Evolutionary conservation across 1,140 invertebrate species (phyloP).

Genomic region (Drosophila seguyi): DNA sequence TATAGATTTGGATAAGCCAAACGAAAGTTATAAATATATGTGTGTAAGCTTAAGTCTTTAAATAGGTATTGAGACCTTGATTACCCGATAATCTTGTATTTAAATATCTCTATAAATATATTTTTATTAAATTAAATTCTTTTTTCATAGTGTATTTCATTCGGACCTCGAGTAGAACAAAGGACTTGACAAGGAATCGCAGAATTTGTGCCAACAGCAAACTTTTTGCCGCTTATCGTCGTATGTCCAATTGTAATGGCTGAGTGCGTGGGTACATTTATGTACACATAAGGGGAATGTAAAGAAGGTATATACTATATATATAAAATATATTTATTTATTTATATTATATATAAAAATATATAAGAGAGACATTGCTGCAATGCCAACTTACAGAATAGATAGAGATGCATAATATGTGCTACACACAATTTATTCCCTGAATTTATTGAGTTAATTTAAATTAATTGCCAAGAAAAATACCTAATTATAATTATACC

Average conservation of each 20-base stretch:
- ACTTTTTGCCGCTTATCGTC: slow-evolving; percentile 49
- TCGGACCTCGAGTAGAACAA: slow-evolving; percentile 34
- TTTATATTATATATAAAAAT: neutral
- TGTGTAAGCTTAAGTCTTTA: neutral
- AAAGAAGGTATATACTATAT: neutral
- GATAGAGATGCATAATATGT: neutral
- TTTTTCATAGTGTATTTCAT: neutral
- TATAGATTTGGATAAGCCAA: neutral
- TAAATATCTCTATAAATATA: neutral
- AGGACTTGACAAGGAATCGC: slow-evolving; percentile 34
- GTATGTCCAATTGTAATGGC: slow-evolving; percentile 43
- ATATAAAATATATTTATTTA: neutral
- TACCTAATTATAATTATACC: neutral
- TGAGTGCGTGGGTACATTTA: slow-evolving; percentile 2
- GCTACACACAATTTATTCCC: neutral
- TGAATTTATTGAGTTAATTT: neutral
- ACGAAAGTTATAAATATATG: neutral
- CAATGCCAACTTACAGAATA: neutral
- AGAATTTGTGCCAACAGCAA: slow-evolving; percentile 33
- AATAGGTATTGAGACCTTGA: neutral
- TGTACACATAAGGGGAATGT: neutral
- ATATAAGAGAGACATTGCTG: neutral
- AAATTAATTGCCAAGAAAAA: neutral
- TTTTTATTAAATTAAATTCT: too few species aligned
- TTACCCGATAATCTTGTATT: neutral